Evolutionary conservation across 2,113 vertebrate genomes (phyloP), one percentile per base, ranked within the genome.

Genomic region (Myotis davidii): DNA sequence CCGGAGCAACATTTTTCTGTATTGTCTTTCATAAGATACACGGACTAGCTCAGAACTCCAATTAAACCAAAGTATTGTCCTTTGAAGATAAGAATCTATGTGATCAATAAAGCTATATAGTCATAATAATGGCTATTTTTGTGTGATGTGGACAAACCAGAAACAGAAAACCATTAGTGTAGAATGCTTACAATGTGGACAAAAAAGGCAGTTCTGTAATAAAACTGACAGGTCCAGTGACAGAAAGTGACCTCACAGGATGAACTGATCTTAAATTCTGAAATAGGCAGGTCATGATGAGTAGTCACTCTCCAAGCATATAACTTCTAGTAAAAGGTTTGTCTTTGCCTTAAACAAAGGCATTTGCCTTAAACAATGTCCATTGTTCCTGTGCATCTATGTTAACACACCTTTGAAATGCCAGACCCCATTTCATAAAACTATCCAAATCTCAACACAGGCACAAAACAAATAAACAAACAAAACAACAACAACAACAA

Each of bases 151-250:
- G 23, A 34, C 34, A 70, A 78, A 37, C 37, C 69, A 32, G 54
- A 95, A 92, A 34, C 50, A 86, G 77, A 79, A 89, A 88, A 50
- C 16, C 52, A 25, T 56, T 90, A 65, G 82, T 17, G n/a, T 54
- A 78, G n/a, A 79, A 65, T 65, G 45, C 85, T 76, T 82, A 48
- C 21, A 69, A 45, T 64, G 37, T 45, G 56, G 39, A 21, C 17
- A 10, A 32, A 82, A 21, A 81, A 42, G 61, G 5, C 3, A 10
- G 9, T 11, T 81, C 54, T 61, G 37, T 82, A 82, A 82, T 61
- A 82, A 82, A 83, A 64, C 10, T 3, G 37, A 20, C 9, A 61
- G 61, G 37, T 61, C 17, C 9, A 45, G 79, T 83, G 37, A 83
- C 3, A 37, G 56, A 64, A 32, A 64, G 27, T 83, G 64, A 64